Base-by-base conservation (phyloP, 2,888 invertebrate species). In the Endotricha flammealis region DNA sequence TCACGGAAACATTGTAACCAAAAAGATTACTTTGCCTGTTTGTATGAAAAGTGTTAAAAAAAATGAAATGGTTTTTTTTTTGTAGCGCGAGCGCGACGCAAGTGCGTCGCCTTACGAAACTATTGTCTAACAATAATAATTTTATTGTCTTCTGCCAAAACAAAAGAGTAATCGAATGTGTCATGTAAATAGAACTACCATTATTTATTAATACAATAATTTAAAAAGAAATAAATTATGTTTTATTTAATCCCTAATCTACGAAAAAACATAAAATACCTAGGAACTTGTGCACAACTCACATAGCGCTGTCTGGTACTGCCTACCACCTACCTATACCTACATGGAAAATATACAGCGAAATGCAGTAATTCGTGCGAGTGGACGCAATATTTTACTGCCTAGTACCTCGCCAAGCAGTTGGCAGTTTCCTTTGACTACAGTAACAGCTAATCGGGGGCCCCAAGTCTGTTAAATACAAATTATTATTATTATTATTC, bases 181-280 rank as follows among this genome's bases (percentile, higher is more conserved):
- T 86, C 86, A 85, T 86, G 86, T 86, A 86, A 85, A 86, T 86
- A 86, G 76, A 86, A 81, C 86, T 86, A 86, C 86, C 86, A 86
- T 85, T 86, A 86, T 86, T 86, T 86, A 86, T 86, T 86, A 86
- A 86, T 86, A 86, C 83, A 85, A 85, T 86, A 83, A 85, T 83
- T 86, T 81, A 81, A 74, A 82, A 83, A 64, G 63, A 64, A n/a
- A n/a, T 47, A 34, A 53, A 36, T 16, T 23, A 48, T 65, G 64
- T 77, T 82, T 81, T 63, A 71, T 79, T 73, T 66, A 25, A 23
- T 5, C 9, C 27, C 27, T 11, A 11, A 6, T 12, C 2, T 11
- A 10, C 24, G n/a, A n/a, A n/a, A n/a, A n/a, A n/a, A n/a, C n/a
- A n/a, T n/a, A n/a, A n/a, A n/a, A n/a, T n/a, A n/a, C n/a, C n/a